Percentiles rank a stretch among this genome's conserved stretches.
phyloP scores from a whole-genome alignment of 2,113 vertebrate genomes.

The Centrocercus urophasianus region DNA sequence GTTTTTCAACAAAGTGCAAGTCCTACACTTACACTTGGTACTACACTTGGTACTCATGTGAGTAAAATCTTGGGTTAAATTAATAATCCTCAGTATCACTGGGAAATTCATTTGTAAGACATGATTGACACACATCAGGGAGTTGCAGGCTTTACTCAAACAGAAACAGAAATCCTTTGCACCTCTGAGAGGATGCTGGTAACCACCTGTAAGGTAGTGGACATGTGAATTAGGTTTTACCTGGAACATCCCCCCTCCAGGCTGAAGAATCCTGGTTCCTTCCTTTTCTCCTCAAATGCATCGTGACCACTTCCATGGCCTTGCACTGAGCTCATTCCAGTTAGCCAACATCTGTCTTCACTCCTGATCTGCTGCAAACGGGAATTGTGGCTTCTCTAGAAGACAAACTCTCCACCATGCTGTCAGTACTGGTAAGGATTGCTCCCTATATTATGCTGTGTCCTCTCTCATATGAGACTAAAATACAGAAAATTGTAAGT shows the following conservation, averaged over 20 bases:
- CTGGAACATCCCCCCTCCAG: background rate
- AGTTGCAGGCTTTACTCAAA: background rate
- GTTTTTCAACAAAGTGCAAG: background rate
- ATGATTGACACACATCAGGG: background rate
- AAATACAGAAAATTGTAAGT: accelerated
- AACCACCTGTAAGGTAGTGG: background rate
- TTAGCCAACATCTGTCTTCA: background rate
- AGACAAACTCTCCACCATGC: background rate
- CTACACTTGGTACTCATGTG: background rate
- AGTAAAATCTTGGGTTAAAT: constrained; percentile 20
- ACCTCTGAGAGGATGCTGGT: background rate
- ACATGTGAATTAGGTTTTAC: background rate
- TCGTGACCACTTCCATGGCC: accelerated
- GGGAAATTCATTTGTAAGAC: constrained; percentile 38
- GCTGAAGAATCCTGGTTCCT: background rate
- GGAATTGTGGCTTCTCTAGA: background rate
- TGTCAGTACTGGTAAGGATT: background rate
- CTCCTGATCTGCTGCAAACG: background rate
- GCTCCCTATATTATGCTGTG: accelerated
- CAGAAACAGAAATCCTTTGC: background rate
- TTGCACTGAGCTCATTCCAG: background rate
- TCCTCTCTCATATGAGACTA: background rate
- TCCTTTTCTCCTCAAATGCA: background rate
- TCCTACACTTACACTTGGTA: background rate
- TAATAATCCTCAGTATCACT: constrained; percentile 46